phyloP scores from a whole-genome alignment of 2,113 vertebrate genomes.

The Pelecanoides urinatrix region DNA sequence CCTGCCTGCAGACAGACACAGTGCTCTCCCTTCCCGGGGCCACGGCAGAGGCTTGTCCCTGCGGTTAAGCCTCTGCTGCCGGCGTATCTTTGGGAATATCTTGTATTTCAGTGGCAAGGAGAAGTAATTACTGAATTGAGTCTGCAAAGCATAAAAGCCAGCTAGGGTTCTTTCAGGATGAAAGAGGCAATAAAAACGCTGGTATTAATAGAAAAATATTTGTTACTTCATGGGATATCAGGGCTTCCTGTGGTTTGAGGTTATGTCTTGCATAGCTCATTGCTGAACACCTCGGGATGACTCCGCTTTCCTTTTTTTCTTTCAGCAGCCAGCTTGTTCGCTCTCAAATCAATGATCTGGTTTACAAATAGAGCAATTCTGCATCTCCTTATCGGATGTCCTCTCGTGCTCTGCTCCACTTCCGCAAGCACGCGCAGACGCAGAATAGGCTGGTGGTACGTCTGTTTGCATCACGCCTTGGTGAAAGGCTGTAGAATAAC shows the following conservation, averaged over 20 bases:
- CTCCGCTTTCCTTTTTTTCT: neutral
- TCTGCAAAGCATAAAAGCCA: neutral
- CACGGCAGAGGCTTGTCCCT: neutral
- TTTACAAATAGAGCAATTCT: neutral
- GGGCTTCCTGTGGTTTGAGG: slow-evolving; percentile 56
- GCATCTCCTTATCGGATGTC: neutral
- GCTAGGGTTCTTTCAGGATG: slow-evolving; percentile 16
- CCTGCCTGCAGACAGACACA: neutral
- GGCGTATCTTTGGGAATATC: neutral
- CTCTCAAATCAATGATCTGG: neutral
- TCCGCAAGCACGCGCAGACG: accelerated
- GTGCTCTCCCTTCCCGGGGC: neutral
- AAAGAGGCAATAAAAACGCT: slow-evolving; percentile 42
- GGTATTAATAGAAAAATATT: slow-evolving; percentile 68
- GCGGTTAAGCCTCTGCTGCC: neutral
- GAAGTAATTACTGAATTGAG: neutral
- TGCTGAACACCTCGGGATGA: neutral
- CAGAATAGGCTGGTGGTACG: accelerated
- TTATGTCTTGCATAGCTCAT: slow-evolving; percentile 31
- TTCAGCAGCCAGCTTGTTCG: neutral
- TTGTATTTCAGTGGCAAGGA: neutral
- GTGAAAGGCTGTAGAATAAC: neutral
- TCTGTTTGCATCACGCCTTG: neutral
- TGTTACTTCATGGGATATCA: slow-evolving; percentile 52
- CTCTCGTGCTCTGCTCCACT: neutral